These are phyloP conservation scores for Callipepla californica DNA, from an alignment of 2,113 vertebrate genomes.

Conservation along the genomic window DNA sequence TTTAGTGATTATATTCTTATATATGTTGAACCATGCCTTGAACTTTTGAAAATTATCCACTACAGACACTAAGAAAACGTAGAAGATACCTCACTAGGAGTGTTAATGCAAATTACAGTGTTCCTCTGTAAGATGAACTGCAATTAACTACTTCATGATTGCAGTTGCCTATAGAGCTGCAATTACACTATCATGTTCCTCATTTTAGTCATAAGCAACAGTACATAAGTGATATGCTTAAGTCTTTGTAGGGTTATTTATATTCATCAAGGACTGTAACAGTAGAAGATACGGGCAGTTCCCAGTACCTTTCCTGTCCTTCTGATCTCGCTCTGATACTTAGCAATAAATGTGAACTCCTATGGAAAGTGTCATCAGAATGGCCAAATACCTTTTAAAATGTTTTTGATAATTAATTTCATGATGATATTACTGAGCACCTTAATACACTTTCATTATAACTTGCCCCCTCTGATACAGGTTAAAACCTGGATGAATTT, in stretches of 20 bases:
- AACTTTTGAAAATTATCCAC: background rate
- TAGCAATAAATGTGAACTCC: background rate
- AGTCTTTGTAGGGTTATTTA: background rate
- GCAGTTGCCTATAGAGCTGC: background rate
- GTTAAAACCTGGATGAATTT: background rate
- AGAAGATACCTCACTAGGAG: background rate
- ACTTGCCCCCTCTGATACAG: background rate
- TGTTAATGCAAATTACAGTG: background rate
- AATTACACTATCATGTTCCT: background rate
- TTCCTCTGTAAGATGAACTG: background rate
- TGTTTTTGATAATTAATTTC: background rate
- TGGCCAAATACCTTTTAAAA: background rate
- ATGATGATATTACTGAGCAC: background rate
- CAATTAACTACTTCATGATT: background rate
- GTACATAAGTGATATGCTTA: rapidly evolving
- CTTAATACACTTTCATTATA: background rate
- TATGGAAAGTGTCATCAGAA: background rate
- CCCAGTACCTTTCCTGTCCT: background rate
- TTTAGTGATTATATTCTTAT: too few species aligned
- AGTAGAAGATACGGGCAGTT: background rate
- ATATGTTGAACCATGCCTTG: background rate
- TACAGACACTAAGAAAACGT: background rate
- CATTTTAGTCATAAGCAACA: background rate
- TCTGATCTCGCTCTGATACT: background rate
- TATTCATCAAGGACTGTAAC: background rate